Evolutionary conservation across 2,888 invertebrate genomes (phyloP), one percentile per base, ranked within the genome.

Genomic region (Carcina quercana): DNA sequence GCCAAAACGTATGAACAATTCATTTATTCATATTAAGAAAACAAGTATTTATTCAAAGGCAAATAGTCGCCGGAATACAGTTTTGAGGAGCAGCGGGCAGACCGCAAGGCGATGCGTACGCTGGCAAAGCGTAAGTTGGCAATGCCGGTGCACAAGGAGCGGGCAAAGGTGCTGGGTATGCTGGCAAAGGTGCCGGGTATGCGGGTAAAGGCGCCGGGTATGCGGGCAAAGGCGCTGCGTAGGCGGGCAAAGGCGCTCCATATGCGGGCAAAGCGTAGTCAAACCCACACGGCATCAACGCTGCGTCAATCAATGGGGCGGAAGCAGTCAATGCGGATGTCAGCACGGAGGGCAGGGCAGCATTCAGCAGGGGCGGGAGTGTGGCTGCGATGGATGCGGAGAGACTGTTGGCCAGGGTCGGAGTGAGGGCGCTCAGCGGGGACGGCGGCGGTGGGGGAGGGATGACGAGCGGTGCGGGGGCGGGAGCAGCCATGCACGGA

Each of bases 301-400:
- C n/a, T 20, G n/a, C 20, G 10, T 17, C 51, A 2, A 71, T 26
- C 30, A 70, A 25, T 2, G 70, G 71, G 0, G 59, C 47, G 12
- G 24, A 10, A 11, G 24, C 24, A 5, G 10, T 24, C 22, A 72
- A 33, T 3, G 61, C 66, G 2, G 71, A 66, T 1, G 62, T 55
- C 17, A 71, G 31, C 7, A 69, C 53, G 0, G 60, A 48, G 0
- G 69, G 69, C 17, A 68, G 29, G 0, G 68, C 66, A 0, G 63
- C 59, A 7, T 64, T 11, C 24, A 24, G 24, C 11, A 24, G 2
- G 1, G 24, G 24, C 6, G 24, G 24, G 3, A 24, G 11, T 2
- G 10, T 11, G 6, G 24, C 24, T 3, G 24, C 10, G 3, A 24
- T 10, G n/a, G 24, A 24, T 6, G 24, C n/a, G 24, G 24, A 24